Evolutionary conservation across 1,140 invertebrate species (phyloP), one percentile per base, ranked within the genome.

Genomic region (Ruditapes philippinarum): DNA sequence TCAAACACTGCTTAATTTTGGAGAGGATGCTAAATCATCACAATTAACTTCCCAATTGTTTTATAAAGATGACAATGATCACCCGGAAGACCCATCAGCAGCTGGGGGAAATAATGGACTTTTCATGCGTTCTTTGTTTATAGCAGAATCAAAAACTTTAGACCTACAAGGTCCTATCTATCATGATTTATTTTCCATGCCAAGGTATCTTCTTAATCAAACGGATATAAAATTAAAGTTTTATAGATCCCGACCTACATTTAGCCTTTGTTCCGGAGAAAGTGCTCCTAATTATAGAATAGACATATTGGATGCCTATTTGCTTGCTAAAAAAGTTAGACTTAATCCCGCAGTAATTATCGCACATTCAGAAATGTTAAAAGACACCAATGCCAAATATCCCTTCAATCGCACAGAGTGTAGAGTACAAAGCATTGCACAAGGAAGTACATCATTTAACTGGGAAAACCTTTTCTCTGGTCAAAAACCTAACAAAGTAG

Each of bases 131-230:
- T 14, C n/a, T 5, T 25, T 11, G 25, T 82, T 38, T 45, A 81
- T 57, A 9, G 40, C 14, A 0, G 33, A 38, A 38, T 89, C 87
- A 3, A 81, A 81, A 74, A 74, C 51, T 28, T 0, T 89, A n/a
- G 87, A 89, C n/a, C 49, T 89, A 11, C 87, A 89, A 82, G 78
- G 87, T 12, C 87, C 76, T 0, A 73, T 89, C 14, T 82, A 82
- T 74, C 87, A 76, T 28, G 25, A 33, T 42, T 74, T 89, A 42
- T 81, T 81, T 74, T 33, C 87, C 9, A 81, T 89, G 7, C 19
- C 45, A 9, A 62, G 45, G 31, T 82, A 81, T 57, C 19, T 88
- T 25, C 19, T 88, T 51, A 88, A 88, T 62, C 79, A 89, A 89
- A 60, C 38, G 0, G 85, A 89, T 74, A 51, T 89, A 0, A 82